phyloP scores from a whole-genome alignment of 2,797 vertebrate genomes.

The Gymnodraco acuticeps region DNA sequence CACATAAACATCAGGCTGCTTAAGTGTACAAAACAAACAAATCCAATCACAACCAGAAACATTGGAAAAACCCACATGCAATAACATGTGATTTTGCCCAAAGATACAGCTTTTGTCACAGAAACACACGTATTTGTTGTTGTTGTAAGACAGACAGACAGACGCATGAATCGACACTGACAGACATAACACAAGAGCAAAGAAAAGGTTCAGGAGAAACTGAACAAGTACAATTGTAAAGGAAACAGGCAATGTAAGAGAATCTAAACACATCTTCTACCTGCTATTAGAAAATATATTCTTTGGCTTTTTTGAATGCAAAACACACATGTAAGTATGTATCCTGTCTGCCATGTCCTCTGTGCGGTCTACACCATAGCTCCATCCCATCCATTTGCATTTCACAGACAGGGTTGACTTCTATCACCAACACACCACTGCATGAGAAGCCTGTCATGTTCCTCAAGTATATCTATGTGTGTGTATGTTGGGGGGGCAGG shows the following conservation, averaged over 20 bases:
- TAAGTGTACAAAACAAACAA: slow-evolving; percentile 25
- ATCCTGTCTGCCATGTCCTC: slow-evolving; percentile 56
- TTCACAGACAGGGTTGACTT: slow-evolving; percentile 71
- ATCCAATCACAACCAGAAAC: slow-evolving; percentile 21
- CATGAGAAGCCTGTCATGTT: slow-evolving; percentile 75
- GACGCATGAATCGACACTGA: background rate
- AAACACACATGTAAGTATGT: slow-evolving; percentile 51
- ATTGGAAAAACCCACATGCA: background rate
- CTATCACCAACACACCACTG: slow-evolving; percentile 66
- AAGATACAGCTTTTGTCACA: background rate
- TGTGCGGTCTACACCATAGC: slow-evolving; percentile 41
- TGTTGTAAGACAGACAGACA: background rate
- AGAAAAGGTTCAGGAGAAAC: slow-evolving; percentile 2
- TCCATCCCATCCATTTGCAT: slow-evolving; percentile 72
- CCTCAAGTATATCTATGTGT: slow-evolving; percentile 44
- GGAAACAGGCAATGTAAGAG: background rate
- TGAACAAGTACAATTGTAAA: background rate
- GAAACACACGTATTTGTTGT: background rate
- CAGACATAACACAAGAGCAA: background rate
- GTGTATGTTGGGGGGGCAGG: slow-evolving; percentile 25
- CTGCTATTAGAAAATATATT: slow-evolving; percentile 45
- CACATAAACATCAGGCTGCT: slow-evolving; percentile 20
- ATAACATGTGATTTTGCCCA: background rate
- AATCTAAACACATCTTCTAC: slow-evolving; percentile 15
- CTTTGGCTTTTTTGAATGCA: slow-evolving; percentile 33